A percentile compares a stretch with the other conserved stretches of the same genome.
phyloP scores from a whole-genome alignment of 2,113 vertebrate species.

The Peromyscus californicus region DNA sequence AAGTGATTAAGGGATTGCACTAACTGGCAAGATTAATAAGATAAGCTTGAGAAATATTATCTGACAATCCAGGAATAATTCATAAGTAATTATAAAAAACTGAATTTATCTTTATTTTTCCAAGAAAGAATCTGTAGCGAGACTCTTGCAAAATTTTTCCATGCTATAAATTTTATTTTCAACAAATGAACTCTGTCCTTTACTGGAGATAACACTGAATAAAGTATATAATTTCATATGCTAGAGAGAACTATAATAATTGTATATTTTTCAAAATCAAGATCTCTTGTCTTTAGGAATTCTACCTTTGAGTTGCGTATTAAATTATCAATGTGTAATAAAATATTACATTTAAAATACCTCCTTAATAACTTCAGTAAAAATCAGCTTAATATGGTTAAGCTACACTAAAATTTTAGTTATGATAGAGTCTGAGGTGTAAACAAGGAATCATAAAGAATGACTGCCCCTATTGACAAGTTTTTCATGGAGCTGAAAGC shows the following conservation, averaged over 20 bases:
- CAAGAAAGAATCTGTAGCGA: not conserved
- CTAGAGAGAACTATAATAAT: not conserved
- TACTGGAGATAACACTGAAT: not conserved
- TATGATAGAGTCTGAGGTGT: not conserved
- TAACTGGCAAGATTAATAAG: not conserved
- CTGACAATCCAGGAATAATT: not conserved
- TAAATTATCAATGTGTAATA: not conserved
- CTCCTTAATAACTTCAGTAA: not conserved
- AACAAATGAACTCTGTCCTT: not conserved
- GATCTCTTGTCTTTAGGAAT: not conserved
- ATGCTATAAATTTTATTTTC: not conserved
- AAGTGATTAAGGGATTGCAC: not conserved
- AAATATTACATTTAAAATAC: not conserved
- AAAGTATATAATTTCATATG: not conserved
- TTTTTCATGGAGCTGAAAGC: not conserved
- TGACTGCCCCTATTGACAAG: not conserved
- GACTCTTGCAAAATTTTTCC: not conserved
- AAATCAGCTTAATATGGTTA: not conserved
- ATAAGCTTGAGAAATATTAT: constrained; percentile 1
- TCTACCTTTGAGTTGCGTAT: not conserved
- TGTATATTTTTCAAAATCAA: not conserved
- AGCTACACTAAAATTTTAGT: not conserved
- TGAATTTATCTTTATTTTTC: not conserved
- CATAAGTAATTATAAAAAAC: not conserved
- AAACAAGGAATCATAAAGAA: not conserved